Conservation (phyloP, 2,888 invertebrate genomes). For the Apantesis nais region DNA sequence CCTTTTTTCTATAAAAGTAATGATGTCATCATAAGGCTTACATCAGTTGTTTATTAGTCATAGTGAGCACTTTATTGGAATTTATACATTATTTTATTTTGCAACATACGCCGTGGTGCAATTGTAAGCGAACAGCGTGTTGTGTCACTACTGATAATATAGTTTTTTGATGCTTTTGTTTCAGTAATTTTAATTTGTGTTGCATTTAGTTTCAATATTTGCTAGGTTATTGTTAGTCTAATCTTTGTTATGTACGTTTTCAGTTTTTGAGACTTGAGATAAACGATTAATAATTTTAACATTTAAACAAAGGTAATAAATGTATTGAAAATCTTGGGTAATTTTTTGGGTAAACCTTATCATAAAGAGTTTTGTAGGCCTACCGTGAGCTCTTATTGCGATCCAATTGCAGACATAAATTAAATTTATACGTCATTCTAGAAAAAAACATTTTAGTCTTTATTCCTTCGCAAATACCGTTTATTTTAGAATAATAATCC, state of each 20-base stretch:
- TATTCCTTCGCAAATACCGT: too few relatives aligned
- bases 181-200: background rate
- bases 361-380: too few relatives aligned
- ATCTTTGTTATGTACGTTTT: background rate
- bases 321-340: too few relatives aligned
- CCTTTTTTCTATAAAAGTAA: slow-evolving; percentile 7
- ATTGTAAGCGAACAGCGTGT: background rate
- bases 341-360: too few relatives aligned
- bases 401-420: too few relatives aligned
- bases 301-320: too few relatives aligned
- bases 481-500: too few relatives aligned
- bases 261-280: too few relatives aligned
- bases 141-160: background rate
- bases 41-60: slow-evolving; percentile 27
- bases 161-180: background rate
- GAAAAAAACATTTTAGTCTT: too few relatives aligned
- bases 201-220: background rate
- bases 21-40: slow-evolving; percentile 16
- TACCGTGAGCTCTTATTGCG: too few relatives aligned
- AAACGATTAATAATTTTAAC: too few relatives aligned
- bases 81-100: slow-evolving; percentile 23
- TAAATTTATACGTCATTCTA: too few relatives aligned
- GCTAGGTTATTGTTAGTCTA: background rate
- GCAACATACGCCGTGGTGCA: slow-evolving; percentile 6
- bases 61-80: slow-evolving; percentile 7